Evolutionary conservation across 2,797 vertebrate genomes (phyloP).

Genomic region (Paratrypauchen microcephalus): DNA sequence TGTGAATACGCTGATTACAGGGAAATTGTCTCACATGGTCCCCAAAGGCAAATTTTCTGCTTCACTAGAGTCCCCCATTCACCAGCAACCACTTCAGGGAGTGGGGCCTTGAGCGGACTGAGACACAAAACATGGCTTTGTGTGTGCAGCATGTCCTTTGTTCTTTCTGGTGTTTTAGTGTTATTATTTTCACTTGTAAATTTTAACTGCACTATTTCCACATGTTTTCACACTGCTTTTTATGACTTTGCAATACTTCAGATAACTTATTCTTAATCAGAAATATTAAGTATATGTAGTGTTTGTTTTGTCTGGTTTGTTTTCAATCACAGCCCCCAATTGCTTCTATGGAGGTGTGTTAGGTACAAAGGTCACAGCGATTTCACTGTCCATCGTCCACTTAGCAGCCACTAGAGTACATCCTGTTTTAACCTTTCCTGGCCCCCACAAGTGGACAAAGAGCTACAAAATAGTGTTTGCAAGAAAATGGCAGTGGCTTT

Average conservation of each 20-base stretch:
- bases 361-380: not conserved
- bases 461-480: not conserved
- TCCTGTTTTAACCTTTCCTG: slow-evolving; percentile 1
- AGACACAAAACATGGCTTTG: too few relatives aligned
- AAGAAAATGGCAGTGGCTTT: not conserved
- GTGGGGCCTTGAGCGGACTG: not conserved
- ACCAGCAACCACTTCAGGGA: not conserved
- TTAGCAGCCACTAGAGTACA: not conserved
- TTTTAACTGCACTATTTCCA: too few relatives aligned
- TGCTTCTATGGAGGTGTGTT: not conserved
- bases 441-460: not conserved
- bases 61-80: not conserved
- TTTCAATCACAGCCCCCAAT: not conserved
- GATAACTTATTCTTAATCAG: not conserved
- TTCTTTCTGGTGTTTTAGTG: not conserved
- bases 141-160: not conserved
- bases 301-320: not conserved
- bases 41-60: slow-evolving; percentile 1
- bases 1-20: too few relatives aligned
- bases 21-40: not conserved
- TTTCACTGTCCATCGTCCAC: not conserved
- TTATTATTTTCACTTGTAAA: too few relatives aligned
- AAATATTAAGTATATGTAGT: not conserved
- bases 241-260: too few relatives aligned
- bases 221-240: too few relatives aligned